Base-by-base conservation (phyloP, 2,888 invertebrate species). In the Piscicola geometra region DNA sequence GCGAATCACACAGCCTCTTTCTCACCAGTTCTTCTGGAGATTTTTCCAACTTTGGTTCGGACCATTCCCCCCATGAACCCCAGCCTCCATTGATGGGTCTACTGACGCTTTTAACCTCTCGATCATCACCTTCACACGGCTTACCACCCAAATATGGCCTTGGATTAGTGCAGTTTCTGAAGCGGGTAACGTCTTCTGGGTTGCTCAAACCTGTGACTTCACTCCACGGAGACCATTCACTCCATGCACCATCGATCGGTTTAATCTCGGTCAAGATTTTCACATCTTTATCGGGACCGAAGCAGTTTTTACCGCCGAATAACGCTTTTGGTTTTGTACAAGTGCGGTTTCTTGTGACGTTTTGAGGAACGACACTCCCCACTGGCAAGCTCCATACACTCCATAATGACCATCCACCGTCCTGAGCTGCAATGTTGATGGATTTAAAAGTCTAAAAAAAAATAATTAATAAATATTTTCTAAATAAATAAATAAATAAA, bases 351-450 rank as follows among this genome's bases (percentile, higher is more conserved):
- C 60, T 9, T 3, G n/a, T 18, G 60, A 56, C 60, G 5, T 21
- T 56, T 21, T 56, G 60, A 25, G 60, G 60, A 18, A 15, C 3
- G 3, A 15, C 60, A 21, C 5, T 21, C n/a, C 60, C 60, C 5
- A 56, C n/a, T 30, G 71, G 71, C 25, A 30, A 25, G 28, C 52
- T 71, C 73, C 73, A 73, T 33, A 12, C 30, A 25, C 32, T 32
- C 73, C 73, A 73, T 15, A 35, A 60, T 21, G 56, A 32, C 73
- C 73, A 73, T 15, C 3, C 21, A 35, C 73, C 73, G 64, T 73
- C 73, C 3, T 56, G 52, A 0, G 64, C 73, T 73, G 56, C n/a
- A n/a, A n/a, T n/a, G n/a, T n/a, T n/a, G n/a, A n/a, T n/a, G n/a
- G n/a, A n/a, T n/a, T n/a, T n/a, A n/a, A n/a, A n/a, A n/a, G n/a